These are phyloP conservation scores for Chloromyia formosa DNA, from an alignment of 2,888 invertebrate species.

Conservation along the genomic window DNA sequence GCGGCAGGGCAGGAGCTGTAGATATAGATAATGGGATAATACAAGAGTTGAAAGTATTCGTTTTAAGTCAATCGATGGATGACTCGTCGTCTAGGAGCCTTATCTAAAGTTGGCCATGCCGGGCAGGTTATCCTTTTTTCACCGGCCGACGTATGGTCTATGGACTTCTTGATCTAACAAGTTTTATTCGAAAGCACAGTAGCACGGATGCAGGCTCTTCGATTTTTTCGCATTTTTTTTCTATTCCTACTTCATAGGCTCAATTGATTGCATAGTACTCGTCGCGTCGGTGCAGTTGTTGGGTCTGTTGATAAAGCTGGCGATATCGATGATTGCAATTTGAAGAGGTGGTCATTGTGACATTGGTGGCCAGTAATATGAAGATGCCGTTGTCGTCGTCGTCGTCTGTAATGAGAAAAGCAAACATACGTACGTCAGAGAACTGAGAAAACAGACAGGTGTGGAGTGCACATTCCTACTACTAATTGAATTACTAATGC, in stretches of 20 bases:
- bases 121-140: neutral
- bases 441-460: too few species aligned
- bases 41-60: neutral
- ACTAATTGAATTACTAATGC: too few species aligned
- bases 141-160: neutral
- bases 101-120: slow-evolving; percentile 24
- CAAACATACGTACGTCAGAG: neutral
- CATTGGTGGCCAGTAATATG: neutral
- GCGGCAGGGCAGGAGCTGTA: too few species aligned
- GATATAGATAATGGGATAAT: too few species aligned
- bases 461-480: too few species aligned
- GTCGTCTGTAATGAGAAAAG: slow-evolving; percentile 15
- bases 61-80: neutral
- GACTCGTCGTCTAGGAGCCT: neutral
- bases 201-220: neutral
- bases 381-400: neutral
- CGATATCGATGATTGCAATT: slow-evolving; percentile 17
- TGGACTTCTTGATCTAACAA: neutral
- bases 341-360: slow-evolving; percentile 5
- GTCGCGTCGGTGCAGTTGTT: neutral
- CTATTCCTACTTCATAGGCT: too few species aligned
- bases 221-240: slow-evolving; percentile 23
- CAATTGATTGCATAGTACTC: neutral
- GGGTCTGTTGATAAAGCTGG: neutral
- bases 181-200: neutral